These are phyloP conservation scores for Varroa destructor DNA, from an alignment of 1,140 invertebrate genomes.

Conservation along the genomic window DNA sequence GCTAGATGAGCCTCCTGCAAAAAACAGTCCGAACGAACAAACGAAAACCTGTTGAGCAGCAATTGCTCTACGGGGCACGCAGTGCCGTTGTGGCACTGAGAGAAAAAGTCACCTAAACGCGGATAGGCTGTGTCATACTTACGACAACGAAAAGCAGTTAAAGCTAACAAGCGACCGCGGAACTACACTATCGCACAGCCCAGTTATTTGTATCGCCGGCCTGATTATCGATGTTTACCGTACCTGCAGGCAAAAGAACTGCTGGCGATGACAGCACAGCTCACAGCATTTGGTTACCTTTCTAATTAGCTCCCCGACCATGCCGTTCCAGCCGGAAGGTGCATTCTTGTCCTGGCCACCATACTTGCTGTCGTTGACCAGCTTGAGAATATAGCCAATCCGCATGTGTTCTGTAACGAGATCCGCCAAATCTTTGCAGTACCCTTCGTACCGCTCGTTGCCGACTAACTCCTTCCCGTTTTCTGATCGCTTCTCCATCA, in stretches of 20 bases:
- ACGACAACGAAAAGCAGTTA: no score
- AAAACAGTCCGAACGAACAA: background rate
- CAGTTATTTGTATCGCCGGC: no score
- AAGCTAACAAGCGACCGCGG: no score
- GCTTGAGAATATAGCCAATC: conserved; percentile 49
- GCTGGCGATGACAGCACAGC: no score
- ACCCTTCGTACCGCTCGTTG: conserved; percentile 77
- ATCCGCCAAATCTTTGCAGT: conserved; percentile 80
- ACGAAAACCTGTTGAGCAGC: background rate
- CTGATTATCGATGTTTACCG: no score
- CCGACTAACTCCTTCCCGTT: conserved; percentile 53
- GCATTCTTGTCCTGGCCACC: conserved; percentile 61
- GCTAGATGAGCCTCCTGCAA: conserved; percentile 46
- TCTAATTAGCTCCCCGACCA: conserved; percentile 86
- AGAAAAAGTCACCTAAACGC: no score
- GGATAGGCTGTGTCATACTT: no score
- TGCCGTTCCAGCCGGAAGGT: conserved; percentile 78
- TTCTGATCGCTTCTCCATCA: conserved; percentile 58
- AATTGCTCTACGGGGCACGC: no score
- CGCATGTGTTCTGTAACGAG: conserved; percentile 61
- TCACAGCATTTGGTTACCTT: conserved; percentile 51
- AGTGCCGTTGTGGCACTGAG: no score
- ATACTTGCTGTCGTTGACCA: conserved; percentile 70
- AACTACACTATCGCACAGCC: no score
- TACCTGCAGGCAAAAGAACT: no score